These are phyloP conservation scores for Danionella cerebrum DNA, from an alignment of 2,113 vertebrate species.

Conservation along the genomic window DNA sequence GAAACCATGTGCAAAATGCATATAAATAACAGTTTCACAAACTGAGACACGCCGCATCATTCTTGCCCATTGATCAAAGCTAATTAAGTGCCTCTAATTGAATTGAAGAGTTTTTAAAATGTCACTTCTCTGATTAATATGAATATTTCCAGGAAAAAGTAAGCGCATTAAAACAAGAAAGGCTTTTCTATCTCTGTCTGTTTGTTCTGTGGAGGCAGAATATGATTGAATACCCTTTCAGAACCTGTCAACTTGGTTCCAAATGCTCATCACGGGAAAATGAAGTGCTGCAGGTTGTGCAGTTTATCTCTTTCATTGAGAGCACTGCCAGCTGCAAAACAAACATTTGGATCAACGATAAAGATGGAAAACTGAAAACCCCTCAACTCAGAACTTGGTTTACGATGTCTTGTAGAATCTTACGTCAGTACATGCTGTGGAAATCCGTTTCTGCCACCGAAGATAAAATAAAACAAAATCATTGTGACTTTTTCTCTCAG, in stretches of 20 bases:
- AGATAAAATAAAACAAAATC: no score
- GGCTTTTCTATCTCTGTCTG: not conserved
- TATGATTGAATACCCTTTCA: not conserved
- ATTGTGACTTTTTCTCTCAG: no score
- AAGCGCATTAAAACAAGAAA: not conserved
- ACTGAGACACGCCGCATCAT: not conserved
- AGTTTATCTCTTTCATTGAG: constrained; percentile 4
- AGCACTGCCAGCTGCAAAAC: constrained; percentile 1
- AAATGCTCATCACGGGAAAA: not conserved
- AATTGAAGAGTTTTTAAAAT: not conserved
- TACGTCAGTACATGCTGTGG: no score
- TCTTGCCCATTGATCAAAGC: constrained; percentile 8
- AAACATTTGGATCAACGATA: constrained; percentile 3
- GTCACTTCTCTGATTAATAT: not conserved
- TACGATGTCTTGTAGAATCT: no score
- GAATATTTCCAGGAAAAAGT: not conserved
- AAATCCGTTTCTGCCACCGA: no score
- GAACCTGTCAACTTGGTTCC: not conserved
- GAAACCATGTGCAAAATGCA: not conserved
- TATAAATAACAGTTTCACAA: not conserved
- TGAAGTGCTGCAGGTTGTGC: not conserved
- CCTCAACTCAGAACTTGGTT: no score
- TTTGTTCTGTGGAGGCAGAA: not conserved
- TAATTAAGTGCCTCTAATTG: no score
- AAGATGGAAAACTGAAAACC: not conserved